Percentiles rank a stretch among this genome's conserved stretches.
Evolutionary conservation across 2,113 vertebrate genomes (phyloP).

Genomic region (Chinchilla lanigera): DNA sequence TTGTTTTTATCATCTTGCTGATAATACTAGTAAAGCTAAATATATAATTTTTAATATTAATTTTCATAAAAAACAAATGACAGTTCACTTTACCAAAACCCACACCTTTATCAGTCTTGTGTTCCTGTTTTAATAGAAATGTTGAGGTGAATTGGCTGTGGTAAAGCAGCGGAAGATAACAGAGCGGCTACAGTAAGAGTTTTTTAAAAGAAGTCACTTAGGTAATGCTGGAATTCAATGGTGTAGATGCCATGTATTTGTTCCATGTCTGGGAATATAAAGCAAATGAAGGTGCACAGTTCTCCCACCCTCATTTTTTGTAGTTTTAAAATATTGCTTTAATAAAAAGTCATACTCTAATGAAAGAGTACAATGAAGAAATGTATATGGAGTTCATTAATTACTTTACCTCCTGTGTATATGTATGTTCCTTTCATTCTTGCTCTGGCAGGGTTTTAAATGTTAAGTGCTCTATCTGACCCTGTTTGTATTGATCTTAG

Average conservation of each 20-base stretch:
- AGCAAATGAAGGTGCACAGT: constrained; percentile 1
- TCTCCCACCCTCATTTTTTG: neutral
- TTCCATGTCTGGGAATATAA: constrained; percentile 23
- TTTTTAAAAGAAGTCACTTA: constrained; percentile 40
- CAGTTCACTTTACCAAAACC: neutral
- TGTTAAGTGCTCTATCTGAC: neutral
- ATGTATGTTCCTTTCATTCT: constrained; percentile 7
- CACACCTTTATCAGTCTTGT: constrained; percentile 10
- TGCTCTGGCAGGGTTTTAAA: neutral
- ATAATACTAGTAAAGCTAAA: constrained; percentile 19
- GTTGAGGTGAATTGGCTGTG: neutral
- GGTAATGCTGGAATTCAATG: constrained; percentile 18
- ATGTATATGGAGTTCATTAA: neutral
- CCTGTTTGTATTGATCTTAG: neutral
- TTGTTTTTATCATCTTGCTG: neutral
- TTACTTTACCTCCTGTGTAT: neutral
- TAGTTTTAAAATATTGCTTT: neutral
- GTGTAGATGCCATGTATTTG: neutral
- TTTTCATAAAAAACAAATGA: constrained; percentile 12
- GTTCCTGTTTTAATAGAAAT: constrained; percentile 54
- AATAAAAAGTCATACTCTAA: neutral
- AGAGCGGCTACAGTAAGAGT: constrained; percentile 1
- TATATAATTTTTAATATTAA: constrained; percentile 10
- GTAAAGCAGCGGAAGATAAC: neutral
- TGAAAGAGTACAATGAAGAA: neutral